Base-by-base conservation (phyloP, 1,140 invertebrate genomes). In the Orius insidiosus region DNA sequence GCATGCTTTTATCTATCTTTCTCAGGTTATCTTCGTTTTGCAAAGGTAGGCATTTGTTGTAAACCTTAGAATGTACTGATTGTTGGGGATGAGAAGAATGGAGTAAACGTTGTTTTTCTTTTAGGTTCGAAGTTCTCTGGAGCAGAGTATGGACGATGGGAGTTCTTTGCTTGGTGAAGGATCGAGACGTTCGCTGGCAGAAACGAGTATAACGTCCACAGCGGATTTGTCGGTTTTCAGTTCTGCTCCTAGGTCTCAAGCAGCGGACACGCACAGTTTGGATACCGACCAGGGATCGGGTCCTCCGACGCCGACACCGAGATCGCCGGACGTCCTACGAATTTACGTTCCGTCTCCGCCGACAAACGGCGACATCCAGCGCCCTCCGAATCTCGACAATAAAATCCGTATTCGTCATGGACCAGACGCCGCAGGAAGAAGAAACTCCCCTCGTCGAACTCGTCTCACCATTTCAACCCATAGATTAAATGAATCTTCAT, bases 131-230 rank as follows among this genome's bases (percentile, higher is more conserved):
- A 76, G 62, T 75, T 72, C 74, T 10, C 72, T 75, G 55, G 75
- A 77, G 59, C 70, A 69, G 24, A 76, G 74, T 55, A 67, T 77
- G 41, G 75, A 78, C 41, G 76, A 79, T 50, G 71, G 70, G 33
- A 70, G 70, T 57, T 78, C 75, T 42, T 62, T 76, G 14, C 52
- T 68, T 15, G 68, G 67, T 34, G 69, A 69, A 45, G 76, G 78
- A 14, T 85, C 80, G 4, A 64, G 79, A 45, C 71, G 78, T 14
- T 85, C 81, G 18, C 65, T 87, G 31, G 80, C 81, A 9, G 81
- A 83, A 53, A 87, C 83, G 2, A 83, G 79, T 45, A 77, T 83
- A 13, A 85, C 81, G 1, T 85, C 82, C 8, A 84, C 81, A 3
- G 80, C 81, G 2, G 80, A 85, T 60, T 62, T 85, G 14, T 82